Percentiles rank a stretch among this genome's conserved stretches.
Evolutionary conservation across 2,888 invertebrate genomes (phyloP).

Genomic region (Andrena praecox): DNA sequence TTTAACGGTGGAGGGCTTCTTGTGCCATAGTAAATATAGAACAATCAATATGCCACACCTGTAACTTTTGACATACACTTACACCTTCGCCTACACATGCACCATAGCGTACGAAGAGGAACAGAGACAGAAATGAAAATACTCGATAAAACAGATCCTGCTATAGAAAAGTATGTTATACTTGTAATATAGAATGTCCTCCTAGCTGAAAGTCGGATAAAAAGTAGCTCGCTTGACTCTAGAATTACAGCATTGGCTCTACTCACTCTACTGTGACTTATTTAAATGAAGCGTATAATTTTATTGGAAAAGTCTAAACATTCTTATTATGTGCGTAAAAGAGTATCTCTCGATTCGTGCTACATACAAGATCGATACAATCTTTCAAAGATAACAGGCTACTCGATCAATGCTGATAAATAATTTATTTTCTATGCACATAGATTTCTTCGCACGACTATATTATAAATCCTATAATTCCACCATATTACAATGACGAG

Average conservation of each 20-base stretch:
- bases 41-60: slow-evolving; percentile 63
- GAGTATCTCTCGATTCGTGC: background rate
- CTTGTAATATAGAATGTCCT: background rate
- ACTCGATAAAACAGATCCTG: background rate
- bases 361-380: background rate
- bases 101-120: background rate
- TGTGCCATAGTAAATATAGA: slow-evolving; percentile 57
- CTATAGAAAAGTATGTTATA: background rate
- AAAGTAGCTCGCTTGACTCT: background rate
- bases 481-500: no score
- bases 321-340: background rate
- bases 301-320: background rate
- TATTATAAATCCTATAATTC: no score
- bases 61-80: slow-evolving; percentile 55
- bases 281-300: background rate
- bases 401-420: background rate
- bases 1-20: slow-evolving; percentile 25
- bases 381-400: background rate
- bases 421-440: background rate
- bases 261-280: no score
- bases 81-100: slow-evolving; percentile 5
- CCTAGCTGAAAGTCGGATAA: background rate
- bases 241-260: background rate
- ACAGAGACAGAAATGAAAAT: background rate
- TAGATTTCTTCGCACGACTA: background rate